These are phyloP conservation scores for Caenorhabditis virilis DNA, from an alignment of 2,888 invertebrate species.

Conservation along the genomic window DNA sequence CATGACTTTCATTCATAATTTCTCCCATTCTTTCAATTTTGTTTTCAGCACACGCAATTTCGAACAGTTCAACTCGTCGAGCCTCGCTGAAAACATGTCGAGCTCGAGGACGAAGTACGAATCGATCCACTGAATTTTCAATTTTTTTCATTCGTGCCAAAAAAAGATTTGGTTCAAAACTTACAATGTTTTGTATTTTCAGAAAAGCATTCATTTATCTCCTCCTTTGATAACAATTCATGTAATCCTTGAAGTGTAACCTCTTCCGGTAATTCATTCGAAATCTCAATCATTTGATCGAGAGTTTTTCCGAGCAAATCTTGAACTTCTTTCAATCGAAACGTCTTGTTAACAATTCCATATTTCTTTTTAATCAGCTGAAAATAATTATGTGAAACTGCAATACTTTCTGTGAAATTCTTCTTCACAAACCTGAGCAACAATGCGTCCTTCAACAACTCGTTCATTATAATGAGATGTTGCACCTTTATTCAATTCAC, in stretches of 20 bases:
- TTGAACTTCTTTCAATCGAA: conserved; percentile 45
- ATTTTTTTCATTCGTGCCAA: background rate
- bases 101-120: conserved; percentile 83
- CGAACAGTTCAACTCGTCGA: conserved; percentile 81
- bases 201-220: conserved; percentile 33
- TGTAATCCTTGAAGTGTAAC: conserved; percentile 23
- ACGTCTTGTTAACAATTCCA: conserved; percentile 6
- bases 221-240: conserved; percentile 33
- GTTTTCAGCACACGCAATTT: conserved; percentile 73
- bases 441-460: conserved; percentile 90
- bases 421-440: conserved; percentile 78
- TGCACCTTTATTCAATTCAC: conserved; percentile 84
- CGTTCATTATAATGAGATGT: conserved; percentile 86
- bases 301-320: conserved; percentile 22
- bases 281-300: conserved; percentile 32
- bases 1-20: conserved; percentile 87
- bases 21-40: conserved; percentile 72
- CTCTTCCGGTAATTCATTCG: conserved; percentile 29
- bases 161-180: background rate
- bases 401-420: too few relatives aligned
- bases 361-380: conserved; percentile 35
- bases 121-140: conserved; percentile 60
- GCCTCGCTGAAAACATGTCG: conserved; percentile 86
- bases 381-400: too few relatives aligned
- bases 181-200: conserved; percentile 43